A percentile compares a stretch with the other conserved stretches of the same genome.
phyloP scores from a whole-genome alignment of 53 echinoderm and acorn worm species.

The Glandiceps talaboti region DNA sequence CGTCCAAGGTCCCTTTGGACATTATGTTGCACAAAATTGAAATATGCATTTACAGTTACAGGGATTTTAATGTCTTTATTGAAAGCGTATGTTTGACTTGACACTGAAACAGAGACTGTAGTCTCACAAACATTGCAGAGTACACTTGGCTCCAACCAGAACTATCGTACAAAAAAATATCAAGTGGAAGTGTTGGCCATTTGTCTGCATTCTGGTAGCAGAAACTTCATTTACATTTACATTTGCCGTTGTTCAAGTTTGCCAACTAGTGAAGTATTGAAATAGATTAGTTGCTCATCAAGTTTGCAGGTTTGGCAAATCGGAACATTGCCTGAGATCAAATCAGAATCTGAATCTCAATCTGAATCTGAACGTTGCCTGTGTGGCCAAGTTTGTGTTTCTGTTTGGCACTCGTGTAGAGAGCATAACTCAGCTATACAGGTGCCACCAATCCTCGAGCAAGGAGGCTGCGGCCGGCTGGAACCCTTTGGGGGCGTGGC shows the following conservation, averaged over 20 bases:
- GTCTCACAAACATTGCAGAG: not conserved
- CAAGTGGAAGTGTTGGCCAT: not conserved
- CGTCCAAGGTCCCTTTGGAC: not conserved
- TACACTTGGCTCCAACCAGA: not conserved
- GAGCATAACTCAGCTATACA: not conserved
- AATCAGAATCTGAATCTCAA: too few relatives aligned
- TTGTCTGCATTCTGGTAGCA: not conserved
- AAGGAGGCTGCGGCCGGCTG: not conserved
- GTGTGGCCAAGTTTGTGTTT: not conserved
- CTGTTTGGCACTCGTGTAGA: not conserved
- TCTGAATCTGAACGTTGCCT: not conserved
- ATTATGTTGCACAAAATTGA: not conserved
- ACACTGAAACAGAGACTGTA: not conserved
- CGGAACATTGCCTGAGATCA: not conserved
- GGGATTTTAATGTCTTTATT: not conserved
- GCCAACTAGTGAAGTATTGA: not conserved
- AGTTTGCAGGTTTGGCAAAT: not conserved
- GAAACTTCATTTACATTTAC: not conserved
- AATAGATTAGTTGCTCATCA: not conserved
- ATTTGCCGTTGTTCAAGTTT: not conserved
- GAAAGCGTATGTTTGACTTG: not conserved
- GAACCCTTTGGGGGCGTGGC: not conserved
- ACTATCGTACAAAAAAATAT: too few relatives aligned
- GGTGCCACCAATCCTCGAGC: not conserved
- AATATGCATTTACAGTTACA: not conserved